Conservation (phyloP, 2,888 invertebrate species). For the Drosophila gaucha region DNA sequence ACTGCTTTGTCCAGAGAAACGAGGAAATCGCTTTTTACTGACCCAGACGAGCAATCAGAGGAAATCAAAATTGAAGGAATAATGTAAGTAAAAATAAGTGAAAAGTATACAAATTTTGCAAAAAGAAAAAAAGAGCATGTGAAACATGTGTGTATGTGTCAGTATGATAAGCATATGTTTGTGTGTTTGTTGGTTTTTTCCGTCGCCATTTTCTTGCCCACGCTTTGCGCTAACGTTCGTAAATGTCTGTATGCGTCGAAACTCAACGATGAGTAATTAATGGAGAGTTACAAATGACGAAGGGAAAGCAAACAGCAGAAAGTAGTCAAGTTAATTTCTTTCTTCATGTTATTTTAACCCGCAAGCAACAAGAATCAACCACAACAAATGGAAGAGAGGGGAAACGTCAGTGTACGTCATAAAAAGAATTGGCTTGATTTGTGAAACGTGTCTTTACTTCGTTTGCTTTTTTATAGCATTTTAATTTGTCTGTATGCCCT, state of each 20-base stretch:
- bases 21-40: constrained; percentile 67
- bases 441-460: constrained; percentile 79
- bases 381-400: constrained; percentile 33
- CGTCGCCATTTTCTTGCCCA: constrained; percentile 72
- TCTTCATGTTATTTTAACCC: constrained; percentile 11
- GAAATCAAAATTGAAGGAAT: constrained; percentile 75
- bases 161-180: constrained; percentile 12
- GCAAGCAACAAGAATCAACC: constrained; percentile 44
- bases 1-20: constrained; percentile 43
- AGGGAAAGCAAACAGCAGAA: constrained; percentile 23
- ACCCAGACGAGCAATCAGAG: constrained; percentile 73
- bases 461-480: constrained; percentile 79
- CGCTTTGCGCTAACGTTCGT: constrained; percentile 49
- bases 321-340: constrained; percentile 24
- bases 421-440: constrained; percentile 77
- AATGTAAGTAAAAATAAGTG: constrained; percentile 77
- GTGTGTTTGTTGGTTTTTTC: constrained; percentile 58
- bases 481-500: constrained; percentile 77
- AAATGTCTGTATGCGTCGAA: constrained; percentile 62
- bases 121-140: constrained; percentile 1
- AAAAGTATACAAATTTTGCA: not conserved
- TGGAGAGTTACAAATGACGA: constrained; percentile 43
- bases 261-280: constrained; percentile 70
- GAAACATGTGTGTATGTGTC: constrained; percentile 13
- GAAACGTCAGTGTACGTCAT: constrained; percentile 64